Percentiles rank a stretch among this genome's conserved stretches.
phyloP scores from a whole-genome alignment of 2,888 invertebrate species.

The Glyphotaelius pellucidus region DNA sequence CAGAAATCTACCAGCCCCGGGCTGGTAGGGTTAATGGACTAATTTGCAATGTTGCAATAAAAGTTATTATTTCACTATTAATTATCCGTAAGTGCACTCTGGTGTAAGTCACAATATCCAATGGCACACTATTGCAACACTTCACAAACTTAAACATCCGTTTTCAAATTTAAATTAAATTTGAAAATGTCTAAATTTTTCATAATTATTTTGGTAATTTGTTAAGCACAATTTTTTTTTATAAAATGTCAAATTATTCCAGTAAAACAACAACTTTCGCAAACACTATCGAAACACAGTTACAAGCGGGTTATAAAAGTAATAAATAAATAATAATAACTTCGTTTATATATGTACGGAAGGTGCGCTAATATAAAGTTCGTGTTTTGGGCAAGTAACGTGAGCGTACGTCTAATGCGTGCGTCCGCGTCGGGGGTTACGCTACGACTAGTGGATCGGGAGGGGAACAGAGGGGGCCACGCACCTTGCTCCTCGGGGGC shows the following conservation, averaged over 20 bases:
- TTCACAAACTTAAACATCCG: not conserved
- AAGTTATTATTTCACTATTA: slow-evolving; percentile 4
- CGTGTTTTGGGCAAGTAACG: slow-evolving; percentile 55
- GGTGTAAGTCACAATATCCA: slow-evolving; percentile 25
- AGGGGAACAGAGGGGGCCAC: slow-evolving; percentile 70
- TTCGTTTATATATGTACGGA: not conserved
- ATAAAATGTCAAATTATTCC: slow-evolving; percentile 50
- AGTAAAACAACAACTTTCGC: slow-evolving; percentile 54
- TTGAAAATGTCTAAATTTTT: not conserved
- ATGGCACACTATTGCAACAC: slow-evolving; percentile 36
- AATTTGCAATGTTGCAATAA: slow-evolving; percentile 12
- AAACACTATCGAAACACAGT: slow-evolving; percentile 43
- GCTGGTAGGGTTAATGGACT: slow-evolving; percentile 10
- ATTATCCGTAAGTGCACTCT: slow-evolving; percentile 16
- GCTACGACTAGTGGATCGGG: slow-evolving; percentile 68
- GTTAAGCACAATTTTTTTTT: slow-evolving; percentile 7
- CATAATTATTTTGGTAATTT: no score
- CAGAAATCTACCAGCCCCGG: not conserved
- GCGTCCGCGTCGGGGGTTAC: slow-evolving; percentile 73
- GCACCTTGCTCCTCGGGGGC: slow-evolving; percentile 79
- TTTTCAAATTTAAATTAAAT: not conserved
- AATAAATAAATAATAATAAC: slow-evolving; percentile 22
- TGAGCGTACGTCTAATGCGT: slow-evolving; percentile 68
- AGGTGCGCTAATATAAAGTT: slow-evolving; percentile 9
- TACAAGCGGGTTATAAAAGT: not conserved